A percentile compares a stretch with the other conserved stretches of the same genome.
These are phyloP conservation scores for Aplidium turbinatum DNA, from an alignment of 23 tunicate species.

Conservation along the genomic window DNA sequence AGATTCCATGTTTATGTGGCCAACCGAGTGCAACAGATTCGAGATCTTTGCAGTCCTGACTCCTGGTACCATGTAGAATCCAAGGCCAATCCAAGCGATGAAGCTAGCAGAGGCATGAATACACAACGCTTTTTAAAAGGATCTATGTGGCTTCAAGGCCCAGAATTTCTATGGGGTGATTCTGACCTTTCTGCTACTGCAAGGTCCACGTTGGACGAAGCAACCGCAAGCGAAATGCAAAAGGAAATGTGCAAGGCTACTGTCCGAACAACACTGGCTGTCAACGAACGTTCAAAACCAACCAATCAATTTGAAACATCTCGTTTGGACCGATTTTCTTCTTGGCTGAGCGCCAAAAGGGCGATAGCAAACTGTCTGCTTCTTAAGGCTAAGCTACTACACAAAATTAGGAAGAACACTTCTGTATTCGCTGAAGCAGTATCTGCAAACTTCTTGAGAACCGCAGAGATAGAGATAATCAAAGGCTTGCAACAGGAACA, in stretches of 20 bases:
- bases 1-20: constrained; percentile 19
- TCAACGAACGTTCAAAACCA: background rate
- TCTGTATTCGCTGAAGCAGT: background rate
- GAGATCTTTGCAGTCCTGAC: constrained; percentile 8
- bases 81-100: constrained; percentile 5
- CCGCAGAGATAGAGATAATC: background rate
- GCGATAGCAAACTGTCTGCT: background rate
- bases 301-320: background rate
- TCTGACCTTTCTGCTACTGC: background rate
- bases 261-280: background rate
- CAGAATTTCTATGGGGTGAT: background rate
- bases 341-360: background rate
- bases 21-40: constrained; percentile 28
- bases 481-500: background rate
- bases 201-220: background rate
- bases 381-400: background rate
- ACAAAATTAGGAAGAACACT: background rate
- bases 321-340: constrained; percentile 7
- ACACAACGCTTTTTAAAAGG: background rate
- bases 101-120: constrained; percentile 8
- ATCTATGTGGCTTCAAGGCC: constrained; percentile 9
- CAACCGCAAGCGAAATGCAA: background rate
- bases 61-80: constrained; percentile 13
- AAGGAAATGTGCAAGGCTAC: constrained; percentile 16
- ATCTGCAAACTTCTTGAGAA: background rate